Evolutionary conservation across 2,888 invertebrate genomes (phyloP), one percentile per base, ranked within the genome.

Genomic region (Dasypogon diadema): DNA sequence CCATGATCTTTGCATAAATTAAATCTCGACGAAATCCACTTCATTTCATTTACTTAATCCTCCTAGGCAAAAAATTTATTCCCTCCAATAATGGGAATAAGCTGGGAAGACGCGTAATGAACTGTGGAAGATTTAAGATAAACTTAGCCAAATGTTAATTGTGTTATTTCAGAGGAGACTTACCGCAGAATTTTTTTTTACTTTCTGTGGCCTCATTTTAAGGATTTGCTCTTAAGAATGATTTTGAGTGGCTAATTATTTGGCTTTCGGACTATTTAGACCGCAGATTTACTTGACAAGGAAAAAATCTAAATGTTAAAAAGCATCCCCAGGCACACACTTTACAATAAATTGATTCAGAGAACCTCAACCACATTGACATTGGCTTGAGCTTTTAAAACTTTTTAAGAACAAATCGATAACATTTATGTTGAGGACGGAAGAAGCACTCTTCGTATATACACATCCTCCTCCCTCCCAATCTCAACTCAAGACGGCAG

Each of bases 361-460:
- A 12, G 60, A 24, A 68, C 22, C 48, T 22, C 48, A 56, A 74
- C 60, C 46, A 60, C 58, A 60, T 51, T 55, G 74, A 74, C 74
- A 74, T 51, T 24, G 16, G 30, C 22, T 30, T 51, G 22, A 63
- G 75, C 63, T 75, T 75, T 65, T 75, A 75, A 75, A 75, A 75
- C 65, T 75, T 75, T 75, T 75, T 75, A 75, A 75, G 70, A 75
- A 46, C 70, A 75, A 75, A 75, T 75, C 75, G 22, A 75, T 75
- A 75, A 56, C 46, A 75, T 75, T 75, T 75, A 58, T 58, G 26
- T 18, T 26, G 26, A 34, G 42, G 37, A 56, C n/a, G 48, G 70
- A 58, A 42, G 48, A 74, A 34, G 55, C n/a, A 48, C 2, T 24
- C 26, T 16, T 46, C 58, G 24, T 22, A 54, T 6, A 54, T 22